Conservation (phyloP, 2,888 invertebrate genomes). For the Pammene fasciana region DNA sequence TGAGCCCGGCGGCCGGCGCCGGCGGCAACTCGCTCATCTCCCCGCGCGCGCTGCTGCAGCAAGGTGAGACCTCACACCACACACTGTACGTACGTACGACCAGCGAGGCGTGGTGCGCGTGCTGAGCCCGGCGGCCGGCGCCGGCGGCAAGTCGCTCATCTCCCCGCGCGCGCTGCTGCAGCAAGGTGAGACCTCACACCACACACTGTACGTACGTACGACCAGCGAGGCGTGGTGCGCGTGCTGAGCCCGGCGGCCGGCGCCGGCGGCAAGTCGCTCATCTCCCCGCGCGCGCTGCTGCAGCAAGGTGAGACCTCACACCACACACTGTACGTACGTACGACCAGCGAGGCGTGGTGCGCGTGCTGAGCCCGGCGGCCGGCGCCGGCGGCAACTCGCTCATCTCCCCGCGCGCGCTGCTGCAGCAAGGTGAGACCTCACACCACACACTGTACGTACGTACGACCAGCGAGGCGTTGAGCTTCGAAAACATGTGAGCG, state of each 20-base stretch:
- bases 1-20: conserved; percentile 72
- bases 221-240: conserved; percentile 71
- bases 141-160: conserved; percentile 78
- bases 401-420: conserved; percentile 77
- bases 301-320: conserved; percentile 49
- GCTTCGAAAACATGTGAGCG: too few species aligned
- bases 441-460: too few species aligned
- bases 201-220: too few species aligned
- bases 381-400: conserved; percentile 73
- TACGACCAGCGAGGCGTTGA: conserved; percentile 68
- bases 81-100: too few species aligned
- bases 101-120: conserved; percentile 74
- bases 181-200: conserved; percentile 42
- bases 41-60: conserved; percentile 74
- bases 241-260: conserved; percentile 71
- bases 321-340: too few species aligned
- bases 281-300: conserved; percentile 77
- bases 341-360: conserved; percentile 67
- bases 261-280: conserved; percentile 73
- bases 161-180: conserved; percentile 78
- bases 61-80: conserved; percentile 32
- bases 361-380: conserved; percentile 71
- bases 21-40: conserved; percentile 80
- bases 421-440: conserved; percentile 55
- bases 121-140: conserved; percentile 70